A percentile compares a stretch with the other conserved stretches of the same genome.
These are phyloP conservation scores for Entelurus aequoreus DNA, from an alignment of 2,113 vertebrate genomes.

Conservation along the genomic window DNA sequence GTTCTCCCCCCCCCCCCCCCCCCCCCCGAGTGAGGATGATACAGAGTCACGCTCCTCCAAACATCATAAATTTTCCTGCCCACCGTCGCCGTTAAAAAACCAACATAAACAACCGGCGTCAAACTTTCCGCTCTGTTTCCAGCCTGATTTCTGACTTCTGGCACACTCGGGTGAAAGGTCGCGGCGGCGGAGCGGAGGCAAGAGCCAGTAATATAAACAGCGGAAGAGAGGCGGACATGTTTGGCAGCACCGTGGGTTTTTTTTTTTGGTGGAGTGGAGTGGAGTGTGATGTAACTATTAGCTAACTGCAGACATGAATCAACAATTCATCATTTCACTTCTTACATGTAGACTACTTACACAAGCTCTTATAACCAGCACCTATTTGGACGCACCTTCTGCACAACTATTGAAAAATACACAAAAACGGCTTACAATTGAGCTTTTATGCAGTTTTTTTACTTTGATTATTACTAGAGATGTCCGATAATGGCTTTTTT, in stretches of 20 bases:
- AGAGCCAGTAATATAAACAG: slow-evolving; percentile 38
- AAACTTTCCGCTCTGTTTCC: slow-evolving; percentile 31
- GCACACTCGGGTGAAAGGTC: slow-evolving; percentile 37
- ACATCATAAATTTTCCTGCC: slow-evolving; percentile 68
- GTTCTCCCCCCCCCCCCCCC: slow-evolving; percentile 44
- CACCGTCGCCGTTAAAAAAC: slow-evolving; percentile 55
- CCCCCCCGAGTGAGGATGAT: slow-evolving; percentile 52
- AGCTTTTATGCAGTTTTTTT: no score
- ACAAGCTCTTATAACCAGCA: no score
- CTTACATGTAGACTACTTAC: no score
- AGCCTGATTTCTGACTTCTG: slow-evolving; percentile 34
- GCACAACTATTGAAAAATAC: no score
- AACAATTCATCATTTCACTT: slow-evolving; percentile 5
- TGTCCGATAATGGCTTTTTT: no score
- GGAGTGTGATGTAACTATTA: slow-evolving; percentile 29
- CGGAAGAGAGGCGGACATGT: slow-evolving; percentile 17
- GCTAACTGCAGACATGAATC: slow-evolving; percentile 43
- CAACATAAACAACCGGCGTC: slow-evolving; percentile 63
- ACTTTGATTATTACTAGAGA: no score
- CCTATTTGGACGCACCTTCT: no score
- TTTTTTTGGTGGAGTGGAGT: no score
- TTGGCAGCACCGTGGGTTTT: slow-evolving; percentile 2
- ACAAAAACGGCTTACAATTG: no score
- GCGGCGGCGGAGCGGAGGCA: slow-evolving; percentile 12
- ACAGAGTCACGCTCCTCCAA: slow-evolving; percentile 59